A percentile compares a stretch with the other conserved stretches of the same genome.
Evolutionary conservation across 2,797 vertebrate species (phyloP).

Genomic region (Tenualosa thibaudeaui): DNA sequence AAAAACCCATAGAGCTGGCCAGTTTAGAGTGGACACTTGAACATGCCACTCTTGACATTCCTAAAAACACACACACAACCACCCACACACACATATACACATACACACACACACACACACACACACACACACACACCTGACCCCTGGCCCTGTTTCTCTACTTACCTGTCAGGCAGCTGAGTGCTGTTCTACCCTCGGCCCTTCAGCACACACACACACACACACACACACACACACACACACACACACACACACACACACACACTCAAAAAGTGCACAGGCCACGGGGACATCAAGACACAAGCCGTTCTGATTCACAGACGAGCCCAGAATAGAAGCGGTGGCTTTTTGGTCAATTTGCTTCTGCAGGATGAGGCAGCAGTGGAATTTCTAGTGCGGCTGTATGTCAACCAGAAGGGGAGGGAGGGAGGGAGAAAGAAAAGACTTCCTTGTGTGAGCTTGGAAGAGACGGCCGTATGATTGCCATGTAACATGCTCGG

Average conservation of each 20-base stretch:
- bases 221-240: slow-evolving; percentile 21
- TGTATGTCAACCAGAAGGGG: slow-evolving; percentile 59
- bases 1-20: neutral
- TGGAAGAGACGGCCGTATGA: slow-evolving; percentile 61
- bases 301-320: slow-evolving; percentile 62
- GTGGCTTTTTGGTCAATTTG: slow-evolving; percentile 70
- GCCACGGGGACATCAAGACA: slow-evolving; percentile 58
- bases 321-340: slow-evolving; percentile 65
- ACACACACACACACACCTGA: slow-evolving; percentile 60
- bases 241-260: slow-evolving; percentile 19
- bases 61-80: slow-evolving; percentile 52
- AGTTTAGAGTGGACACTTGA: neutral
- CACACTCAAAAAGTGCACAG: slow-evolving; percentile 48
- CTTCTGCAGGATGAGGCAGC: slow-evolving; percentile 66
- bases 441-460: slow-evolving; percentile 66
- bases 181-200: neutral
- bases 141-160: neutral
- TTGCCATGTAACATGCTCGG: slow-evolving; percentile 57
- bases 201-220: neutral
- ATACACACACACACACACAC: slow-evolving; percentile 45
- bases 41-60: slow-evolving; percentile 45
- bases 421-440: slow-evolving; percentile 50
- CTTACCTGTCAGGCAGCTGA: slow-evolving; percentile 4
- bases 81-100: slow-evolving; percentile 51
- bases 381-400: slow-evolving; percentile 64